Evolutionary conservation across 2,888 invertebrate genomes (phyloP).

Genomic region (Cabera pusaria): DNA sequence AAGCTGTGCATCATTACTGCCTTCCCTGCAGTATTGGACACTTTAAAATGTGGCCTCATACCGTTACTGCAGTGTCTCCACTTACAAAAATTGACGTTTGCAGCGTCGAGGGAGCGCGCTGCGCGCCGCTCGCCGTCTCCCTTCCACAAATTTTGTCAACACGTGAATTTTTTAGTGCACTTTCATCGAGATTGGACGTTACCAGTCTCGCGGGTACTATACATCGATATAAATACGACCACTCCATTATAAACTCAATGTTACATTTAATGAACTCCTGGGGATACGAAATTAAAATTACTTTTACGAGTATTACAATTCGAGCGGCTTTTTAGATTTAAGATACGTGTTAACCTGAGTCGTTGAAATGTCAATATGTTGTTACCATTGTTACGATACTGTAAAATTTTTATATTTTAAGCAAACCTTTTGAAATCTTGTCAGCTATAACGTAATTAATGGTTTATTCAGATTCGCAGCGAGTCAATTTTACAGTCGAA

Average conservation of each 20-base stretch:
- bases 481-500: slow-evolving; percentile 24
- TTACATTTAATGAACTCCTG: no score
- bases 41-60: slow-evolving; percentile 11
- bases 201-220: no score
- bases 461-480: slow-evolving; percentile 12
- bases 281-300: no score
- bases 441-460: slow-evolving; percentile 20
- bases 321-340: no score
- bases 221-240: no score
- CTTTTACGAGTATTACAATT: no score
- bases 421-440: slow-evolving; percentile 1
- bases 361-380: neutral
- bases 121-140: neutral
- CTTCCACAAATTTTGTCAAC: slow-evolving; percentile 10
- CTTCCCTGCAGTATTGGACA: slow-evolving; percentile 6
- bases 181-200: slow-evolving; percentile 2
- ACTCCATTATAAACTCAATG: no score
- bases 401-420: no score
- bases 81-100: slow-evolving; percentile 21
- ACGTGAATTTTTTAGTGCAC: slow-evolving; percentile 11
- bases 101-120: slow-evolving; percentile 4
- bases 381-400: no score
- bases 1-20: slow-evolving; percentile 18
- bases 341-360: no score
- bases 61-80: slow-evolving; percentile 7